These are phyloP conservation scores for Pangasius krempfi DNA, from an alignment of 2,797 vertebrate genomes.

Conservation along the genomic window DNA sequence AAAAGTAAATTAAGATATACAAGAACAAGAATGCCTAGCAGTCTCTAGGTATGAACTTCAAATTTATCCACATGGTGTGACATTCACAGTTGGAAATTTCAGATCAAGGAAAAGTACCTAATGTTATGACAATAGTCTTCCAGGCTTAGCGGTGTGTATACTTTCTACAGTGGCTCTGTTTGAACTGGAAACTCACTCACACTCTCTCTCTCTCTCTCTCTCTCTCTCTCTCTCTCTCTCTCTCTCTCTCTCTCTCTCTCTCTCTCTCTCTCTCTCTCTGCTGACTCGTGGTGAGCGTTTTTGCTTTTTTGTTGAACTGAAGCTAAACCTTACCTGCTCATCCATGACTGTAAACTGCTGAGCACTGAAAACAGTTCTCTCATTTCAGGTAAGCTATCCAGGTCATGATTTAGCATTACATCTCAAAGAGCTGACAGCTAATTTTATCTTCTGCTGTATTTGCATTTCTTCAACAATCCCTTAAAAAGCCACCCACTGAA, in stretches of 20 bases:
- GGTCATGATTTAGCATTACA: constrained; percentile 1
- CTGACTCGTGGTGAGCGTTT: constrained; percentile 35
- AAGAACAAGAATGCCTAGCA: not conserved
- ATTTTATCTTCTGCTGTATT: constrained; percentile 9
- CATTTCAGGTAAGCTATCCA: constrained; percentile 6
- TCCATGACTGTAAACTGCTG: constrained; percentile 34
- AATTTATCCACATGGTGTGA: not conserved
- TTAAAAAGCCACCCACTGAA: not conserved
- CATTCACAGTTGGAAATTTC: constrained; percentile 34
- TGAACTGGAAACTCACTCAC: constrained; percentile 55
- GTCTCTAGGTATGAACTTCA: not conserved
- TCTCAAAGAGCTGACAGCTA: not conserved
- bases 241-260: not conserved
- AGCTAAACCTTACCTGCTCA: constrained; percentile 37
- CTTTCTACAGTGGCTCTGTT: constrained; percentile 50
- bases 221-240: not conserved
- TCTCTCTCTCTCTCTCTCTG: not conserved
- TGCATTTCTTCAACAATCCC: constrained; percentile 1
- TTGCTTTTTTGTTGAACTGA: constrained; percentile 50
- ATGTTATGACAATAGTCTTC: constrained; percentile 47
- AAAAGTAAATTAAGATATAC: not conserved
- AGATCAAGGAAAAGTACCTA: constrained; percentile 16
- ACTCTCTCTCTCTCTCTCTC: not conserved
- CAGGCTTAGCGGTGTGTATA: constrained; percentile 34
- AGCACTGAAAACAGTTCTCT: constrained; percentile 9